These are phyloP conservation scores for Probosciger aterrimus DNA, from an alignment of 2,113 vertebrate species.

Conservation along the genomic window DNA sequence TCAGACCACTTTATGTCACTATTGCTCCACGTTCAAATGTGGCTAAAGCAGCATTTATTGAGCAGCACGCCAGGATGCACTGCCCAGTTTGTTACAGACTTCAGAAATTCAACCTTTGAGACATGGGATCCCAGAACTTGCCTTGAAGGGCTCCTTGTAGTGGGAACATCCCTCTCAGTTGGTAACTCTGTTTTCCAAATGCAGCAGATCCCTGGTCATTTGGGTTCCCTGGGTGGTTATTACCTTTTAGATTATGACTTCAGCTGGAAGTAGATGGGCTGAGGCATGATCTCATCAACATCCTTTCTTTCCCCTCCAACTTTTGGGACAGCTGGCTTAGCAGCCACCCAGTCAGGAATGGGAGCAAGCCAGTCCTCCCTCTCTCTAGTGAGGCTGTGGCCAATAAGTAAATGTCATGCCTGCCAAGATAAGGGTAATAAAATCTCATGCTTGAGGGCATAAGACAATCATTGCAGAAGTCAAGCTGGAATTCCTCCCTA, in stretches of 20 bases:
- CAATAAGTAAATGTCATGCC: neutral
- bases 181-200: neutral
- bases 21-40: neutral
- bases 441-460: neutral
- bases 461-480: slow-evolving; percentile 1
- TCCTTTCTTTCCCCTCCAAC: neutral
- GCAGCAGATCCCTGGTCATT: neutral
- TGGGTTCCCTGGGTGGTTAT: neutral
- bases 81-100: neutral
- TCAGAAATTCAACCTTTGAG: neutral
- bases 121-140: neutral
- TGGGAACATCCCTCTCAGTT: neutral
- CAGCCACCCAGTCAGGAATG: neutral
- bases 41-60: neutral
- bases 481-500: neutral
- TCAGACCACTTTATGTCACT: slow-evolving; percentile 30
- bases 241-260: neutral
- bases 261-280: neutral
- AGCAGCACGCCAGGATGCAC: neutral
- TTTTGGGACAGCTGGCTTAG: neutral
- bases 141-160: neutral
- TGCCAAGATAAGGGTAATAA: slow-evolving; percentile 27
- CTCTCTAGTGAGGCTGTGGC: neutral
- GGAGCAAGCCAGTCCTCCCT: neutral
- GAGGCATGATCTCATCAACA: neutral